phyloP scores from a whole-genome alignment of 2,888 invertebrate genomes.

The Stenichneumon culpator region DNA sequence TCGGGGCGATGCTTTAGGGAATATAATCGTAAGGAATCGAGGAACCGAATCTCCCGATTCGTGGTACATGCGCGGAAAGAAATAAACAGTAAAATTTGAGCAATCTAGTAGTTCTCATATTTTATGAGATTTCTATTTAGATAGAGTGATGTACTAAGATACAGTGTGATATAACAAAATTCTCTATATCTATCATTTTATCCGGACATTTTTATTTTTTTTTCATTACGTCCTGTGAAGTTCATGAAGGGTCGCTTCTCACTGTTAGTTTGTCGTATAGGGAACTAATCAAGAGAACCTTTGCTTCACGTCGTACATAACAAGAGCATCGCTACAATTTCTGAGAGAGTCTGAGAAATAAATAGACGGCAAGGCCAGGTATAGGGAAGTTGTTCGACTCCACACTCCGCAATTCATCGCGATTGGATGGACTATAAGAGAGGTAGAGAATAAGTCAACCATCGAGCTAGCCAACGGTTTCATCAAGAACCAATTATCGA shows the following conservation, averaged over 20 bases:
- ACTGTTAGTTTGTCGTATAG: constrained; percentile 53
- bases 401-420: constrained; percentile 33
- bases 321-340: constrained; percentile 7
- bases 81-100: too few species aligned
- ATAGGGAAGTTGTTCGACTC: constrained; percentile 42
- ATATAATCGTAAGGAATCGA: constrained; percentile 52
- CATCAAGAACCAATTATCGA: constrained; percentile 62
- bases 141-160: too few species aligned
- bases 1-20: constrained; percentile 37
- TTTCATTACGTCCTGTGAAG: not conserved
- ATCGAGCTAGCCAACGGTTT: constrained; percentile 48
- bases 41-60: not conserved
- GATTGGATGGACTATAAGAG: constrained; percentile 73
- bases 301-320: not conserved
- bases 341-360: constrained; percentile 21
- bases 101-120: too few species aligned
- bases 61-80: too few species aligned
- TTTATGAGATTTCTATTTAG: too few species aligned
- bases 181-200: constrained; percentile 8
- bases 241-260: constrained; percentile 72
- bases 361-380: not conserved
- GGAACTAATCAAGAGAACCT: not conserved
- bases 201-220: not conserved
- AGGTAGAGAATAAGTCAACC: constrained; percentile 15
- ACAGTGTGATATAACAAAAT: not conserved